A percentile compares a stretch with the other conserved stretches of the same genome.
These are phyloP conservation scores for Morus bassanus DNA, from an alignment of 2,797 vertebrate genomes.

Conservation along the genomic window DNA sequence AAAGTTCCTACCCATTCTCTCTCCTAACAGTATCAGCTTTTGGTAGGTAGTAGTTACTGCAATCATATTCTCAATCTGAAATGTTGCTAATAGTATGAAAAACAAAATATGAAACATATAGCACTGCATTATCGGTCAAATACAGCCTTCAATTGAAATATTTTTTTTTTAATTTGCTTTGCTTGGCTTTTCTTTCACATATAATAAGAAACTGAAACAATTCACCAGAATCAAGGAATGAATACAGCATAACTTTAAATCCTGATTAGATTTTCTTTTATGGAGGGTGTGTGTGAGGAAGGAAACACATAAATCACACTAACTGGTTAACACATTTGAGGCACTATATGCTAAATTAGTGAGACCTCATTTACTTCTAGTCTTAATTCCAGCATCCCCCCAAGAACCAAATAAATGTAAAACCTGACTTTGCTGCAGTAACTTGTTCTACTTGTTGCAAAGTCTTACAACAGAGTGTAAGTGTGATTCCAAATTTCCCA, in stretches of 20 bases:
- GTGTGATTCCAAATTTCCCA: background rate
- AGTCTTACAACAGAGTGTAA: background rate
- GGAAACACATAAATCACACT: background rate
- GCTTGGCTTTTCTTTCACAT: background rate
- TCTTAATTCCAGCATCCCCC: background rate
- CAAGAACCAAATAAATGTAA: background rate
- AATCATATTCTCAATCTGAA: background rate
- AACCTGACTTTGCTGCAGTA: background rate
- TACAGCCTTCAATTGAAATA: background rate
- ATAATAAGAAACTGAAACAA: background rate
- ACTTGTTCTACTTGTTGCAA: background rate
- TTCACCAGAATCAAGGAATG: background rate
- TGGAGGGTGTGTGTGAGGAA: background rate
- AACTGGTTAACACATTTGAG: background rate
- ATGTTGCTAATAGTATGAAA: background rate
- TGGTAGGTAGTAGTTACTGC: background rate
- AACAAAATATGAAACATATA: background rate
- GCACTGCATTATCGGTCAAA: background rate
- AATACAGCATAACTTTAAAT: background rate
- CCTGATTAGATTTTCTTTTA: background rate
- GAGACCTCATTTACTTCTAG: background rate
- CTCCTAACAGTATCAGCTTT: background rate
- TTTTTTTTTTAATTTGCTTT: background rate
- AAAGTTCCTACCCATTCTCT: background rate
- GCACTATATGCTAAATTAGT: background rate